Percentiles rank a stretch among this genome's conserved stretches.
Evolutionary conservation across 2,888 invertebrate genomes (phyloP).

Genomic region (Diarsia dahlii): DNA sequence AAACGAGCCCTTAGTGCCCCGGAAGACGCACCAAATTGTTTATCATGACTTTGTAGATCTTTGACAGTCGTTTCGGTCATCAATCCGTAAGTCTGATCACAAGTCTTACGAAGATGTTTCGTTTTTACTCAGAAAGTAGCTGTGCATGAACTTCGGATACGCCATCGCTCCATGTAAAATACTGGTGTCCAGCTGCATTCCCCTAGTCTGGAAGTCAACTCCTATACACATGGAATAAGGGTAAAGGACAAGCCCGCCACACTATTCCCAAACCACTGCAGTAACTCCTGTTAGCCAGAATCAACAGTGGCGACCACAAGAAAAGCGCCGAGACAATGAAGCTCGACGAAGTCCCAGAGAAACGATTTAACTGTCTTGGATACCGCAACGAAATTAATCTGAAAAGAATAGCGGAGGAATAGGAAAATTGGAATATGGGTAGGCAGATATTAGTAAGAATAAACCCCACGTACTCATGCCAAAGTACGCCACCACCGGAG

Average conservation of each 20-base stretch:
- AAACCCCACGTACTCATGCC: conserved; percentile 76
- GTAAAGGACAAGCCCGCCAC: not conserved
- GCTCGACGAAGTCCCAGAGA: too few relatives aligned
- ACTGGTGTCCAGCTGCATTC: not conserved
- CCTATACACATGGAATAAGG: not conserved
- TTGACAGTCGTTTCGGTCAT: not conserved
- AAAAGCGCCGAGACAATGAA: too few relatives aligned
- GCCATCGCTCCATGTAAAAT: not conserved
- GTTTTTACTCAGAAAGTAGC: not conserved
- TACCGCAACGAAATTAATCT: too few relatives aligned
- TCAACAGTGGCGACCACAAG: too few relatives aligned
- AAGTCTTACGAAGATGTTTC: not conserved
- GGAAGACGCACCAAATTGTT: not conserved
- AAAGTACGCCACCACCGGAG: conserved; percentile 82
- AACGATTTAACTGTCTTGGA: too few relatives aligned
- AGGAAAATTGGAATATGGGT: not conserved
- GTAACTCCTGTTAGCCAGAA: too few relatives aligned
- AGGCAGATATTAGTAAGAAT: not conserved
- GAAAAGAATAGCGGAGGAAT: too few relatives aligned
- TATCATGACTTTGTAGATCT: not conserved
- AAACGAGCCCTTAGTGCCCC: not conserved
- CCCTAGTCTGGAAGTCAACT: not conserved
- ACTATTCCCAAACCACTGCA: too few relatives aligned
- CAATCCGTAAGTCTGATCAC: not conserved
- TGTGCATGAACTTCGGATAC: not conserved